Evolutionary conservation across 2,888 invertebrate species (phyloP).

Genomic region (Tridacna gigas): DNA sequence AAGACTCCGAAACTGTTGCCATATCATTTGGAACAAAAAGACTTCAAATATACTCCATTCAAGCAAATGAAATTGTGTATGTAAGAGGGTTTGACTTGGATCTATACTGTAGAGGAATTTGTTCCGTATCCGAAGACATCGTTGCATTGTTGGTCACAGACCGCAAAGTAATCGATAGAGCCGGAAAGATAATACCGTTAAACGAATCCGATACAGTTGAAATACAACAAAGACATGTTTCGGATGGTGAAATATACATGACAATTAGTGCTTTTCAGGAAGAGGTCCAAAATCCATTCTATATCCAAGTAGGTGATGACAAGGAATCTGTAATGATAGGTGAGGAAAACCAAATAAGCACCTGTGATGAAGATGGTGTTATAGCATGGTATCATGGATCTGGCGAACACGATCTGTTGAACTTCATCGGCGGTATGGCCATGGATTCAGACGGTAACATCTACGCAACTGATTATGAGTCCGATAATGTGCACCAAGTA

Average conservation of each 20-base stretch:
- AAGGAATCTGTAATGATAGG: not conserved
- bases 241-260: not conserved
- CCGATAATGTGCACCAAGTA: constrained; percentile 11
- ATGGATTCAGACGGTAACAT: constrained; percentile 5
- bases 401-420: not conserved
- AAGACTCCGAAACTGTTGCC: not conserved
- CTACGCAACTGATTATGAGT: not conserved
- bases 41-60: not conserved
- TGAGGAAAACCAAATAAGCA: not conserved
- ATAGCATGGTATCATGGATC: not conserved
- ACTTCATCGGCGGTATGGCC: not conserved
- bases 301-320: not conserved
- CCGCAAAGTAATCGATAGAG: not conserved
- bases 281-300: not conserved
- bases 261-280: not conserved
- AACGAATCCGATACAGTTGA: not conserved
- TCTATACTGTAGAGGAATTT: not conserved
- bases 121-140: not conserved
- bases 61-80: not conserved
- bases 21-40: not conserved
- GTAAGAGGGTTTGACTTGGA: not conserved
- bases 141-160: not conserved
- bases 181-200: not conserved
- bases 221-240: not conserved
- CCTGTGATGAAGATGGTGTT: not conserved